phyloP scores from a whole-genome alignment of 2,888 invertebrate genomes.

The Octonoba sinensis region DNA sequence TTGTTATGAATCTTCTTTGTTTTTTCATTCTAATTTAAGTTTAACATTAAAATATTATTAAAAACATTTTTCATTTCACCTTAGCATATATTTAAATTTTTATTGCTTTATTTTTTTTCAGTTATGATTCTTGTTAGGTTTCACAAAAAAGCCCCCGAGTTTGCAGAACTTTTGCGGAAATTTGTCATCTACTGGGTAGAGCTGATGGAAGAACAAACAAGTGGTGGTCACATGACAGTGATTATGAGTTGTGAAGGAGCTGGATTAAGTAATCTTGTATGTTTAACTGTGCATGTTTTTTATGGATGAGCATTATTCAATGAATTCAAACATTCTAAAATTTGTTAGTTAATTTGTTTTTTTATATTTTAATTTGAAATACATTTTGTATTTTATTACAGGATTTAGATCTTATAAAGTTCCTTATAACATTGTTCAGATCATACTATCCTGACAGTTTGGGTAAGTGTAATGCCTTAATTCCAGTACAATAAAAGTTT shows the following conservation, averaged over 20 bases:
- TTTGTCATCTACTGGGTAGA: slow-evolving; percentile 90
- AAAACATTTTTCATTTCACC: neutral
- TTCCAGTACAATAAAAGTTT: neutral
- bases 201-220: slow-evolving; percentile 80
- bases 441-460: slow-evolving; percentile 83
- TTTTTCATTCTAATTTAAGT: neutral
- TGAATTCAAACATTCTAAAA: neutral
- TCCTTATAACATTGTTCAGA: slow-evolving; percentile 87
- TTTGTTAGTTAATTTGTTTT: neutral
- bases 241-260: slow-evolving; percentile 93
- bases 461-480: slow-evolving; percentile 68
- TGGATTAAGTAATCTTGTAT: slow-evolving; percentile 83
- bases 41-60: neutral
- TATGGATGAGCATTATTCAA: neutral
- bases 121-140: slow-evolving; percentile 85
- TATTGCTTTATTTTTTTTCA: slow-evolving; percentile 66
- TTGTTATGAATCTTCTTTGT: neutral
- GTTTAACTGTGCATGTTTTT: slow-evolving; percentile 40
- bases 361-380: neutral
- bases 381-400: slow-evolving; percentile 63
- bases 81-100: neutral
- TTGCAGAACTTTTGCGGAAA: slow-evolving; percentile 82
- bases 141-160: slow-evolving; percentile 83
- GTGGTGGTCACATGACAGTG: slow-evolving; percentile 83
- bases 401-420: slow-evolving; percentile 92